A percentile compares a stretch with the other conserved stretches of the same genome.
These are phyloP conservation scores for Vulpes ferrilata DNA, from an alignment of 2,113 vertebrate genomes.

Conservation along the genomic window DNA sequence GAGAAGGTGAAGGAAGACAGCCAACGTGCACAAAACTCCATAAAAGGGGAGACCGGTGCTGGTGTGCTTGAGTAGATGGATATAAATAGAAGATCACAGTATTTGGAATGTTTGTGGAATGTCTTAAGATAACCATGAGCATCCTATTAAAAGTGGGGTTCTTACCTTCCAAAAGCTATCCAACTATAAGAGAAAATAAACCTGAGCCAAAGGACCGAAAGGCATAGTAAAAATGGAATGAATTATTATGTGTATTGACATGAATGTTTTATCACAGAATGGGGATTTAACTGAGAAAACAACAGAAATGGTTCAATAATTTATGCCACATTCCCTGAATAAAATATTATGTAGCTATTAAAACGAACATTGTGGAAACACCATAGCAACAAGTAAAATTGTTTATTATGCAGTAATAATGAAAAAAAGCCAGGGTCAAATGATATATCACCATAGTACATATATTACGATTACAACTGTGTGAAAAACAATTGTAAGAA, in stretches of 20 bases:
- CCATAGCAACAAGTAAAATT: constrained; percentile 17
- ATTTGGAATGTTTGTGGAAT: constrained; percentile 35
- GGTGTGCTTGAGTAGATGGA: not conserved
- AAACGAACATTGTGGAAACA: constrained; percentile 13
- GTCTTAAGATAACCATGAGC: constrained; percentile 59
- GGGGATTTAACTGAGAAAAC: not conserved
- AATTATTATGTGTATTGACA: not conserved
- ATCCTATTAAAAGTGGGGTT: constrained; percentile 24
- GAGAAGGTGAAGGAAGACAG: not conserved
- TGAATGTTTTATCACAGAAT: constrained; percentile 7
- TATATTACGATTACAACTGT: not conserved
- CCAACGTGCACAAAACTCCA: constrained; percentile 16
- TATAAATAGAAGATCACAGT: constrained; percentile 64
- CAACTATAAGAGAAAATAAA: not conserved
- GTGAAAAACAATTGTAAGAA: not conserved
- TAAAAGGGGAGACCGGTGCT: constrained; percentile 53
- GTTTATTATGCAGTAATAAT: not conserved
- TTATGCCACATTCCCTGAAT: not conserved
- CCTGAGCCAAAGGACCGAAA: not conserved
- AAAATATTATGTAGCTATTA: constrained; percentile 58
- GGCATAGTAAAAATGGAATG: not conserved
- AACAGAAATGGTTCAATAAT: not conserved
- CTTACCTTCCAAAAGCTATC: constrained; percentile 36
- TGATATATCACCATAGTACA: not conserved
- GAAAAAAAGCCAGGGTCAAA: not conserved